Conservation (phyloP, 2,888 invertebrate species). For the Aspidiotus rigidus region DNA sequence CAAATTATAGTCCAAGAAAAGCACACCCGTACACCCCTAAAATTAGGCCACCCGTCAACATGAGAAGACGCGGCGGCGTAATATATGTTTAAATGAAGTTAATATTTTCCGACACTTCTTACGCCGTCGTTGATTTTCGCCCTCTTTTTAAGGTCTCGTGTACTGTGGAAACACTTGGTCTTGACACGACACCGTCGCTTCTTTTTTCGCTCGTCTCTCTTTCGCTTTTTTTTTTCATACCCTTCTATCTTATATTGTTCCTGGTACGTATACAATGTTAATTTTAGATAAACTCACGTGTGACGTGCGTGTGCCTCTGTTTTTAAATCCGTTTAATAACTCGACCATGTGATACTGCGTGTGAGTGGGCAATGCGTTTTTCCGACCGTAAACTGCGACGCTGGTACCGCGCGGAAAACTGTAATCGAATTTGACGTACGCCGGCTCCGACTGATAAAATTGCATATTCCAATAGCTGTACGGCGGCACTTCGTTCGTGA, state of each 20-base stretch:
- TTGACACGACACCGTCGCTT: no score
- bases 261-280: no score
- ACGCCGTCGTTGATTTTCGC: no score
- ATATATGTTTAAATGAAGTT: no score
- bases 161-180: no score
- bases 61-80: no score
- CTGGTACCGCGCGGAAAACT: slow-evolving; percentile 83
- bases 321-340: slow-evolving; percentile 78
- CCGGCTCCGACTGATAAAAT: slow-evolving; percentile 88
- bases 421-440: slow-evolving; percentile 90
- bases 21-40: no score
- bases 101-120: no score
- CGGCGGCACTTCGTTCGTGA: slow-evolving; percentile 80
- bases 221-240: no score
- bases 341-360: slow-evolving; percentile 94
- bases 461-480: slow-evolving; percentile 97
- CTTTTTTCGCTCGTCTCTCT: no score
- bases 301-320: slow-evolving; percentile 57
- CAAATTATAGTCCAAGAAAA: neutral
- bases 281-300: slow-evolving; percentile 57
- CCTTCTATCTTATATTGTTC: no score
- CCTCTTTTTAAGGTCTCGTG: no score
- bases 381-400: slow-evolving; percentile 87
- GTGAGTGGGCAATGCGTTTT: slow-evolving; percentile 89
- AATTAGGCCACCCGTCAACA: neutral